phyloP scores from a whole-genome alignment of 2,797 vertebrate species.

The Eulemur coronatus region DNA sequence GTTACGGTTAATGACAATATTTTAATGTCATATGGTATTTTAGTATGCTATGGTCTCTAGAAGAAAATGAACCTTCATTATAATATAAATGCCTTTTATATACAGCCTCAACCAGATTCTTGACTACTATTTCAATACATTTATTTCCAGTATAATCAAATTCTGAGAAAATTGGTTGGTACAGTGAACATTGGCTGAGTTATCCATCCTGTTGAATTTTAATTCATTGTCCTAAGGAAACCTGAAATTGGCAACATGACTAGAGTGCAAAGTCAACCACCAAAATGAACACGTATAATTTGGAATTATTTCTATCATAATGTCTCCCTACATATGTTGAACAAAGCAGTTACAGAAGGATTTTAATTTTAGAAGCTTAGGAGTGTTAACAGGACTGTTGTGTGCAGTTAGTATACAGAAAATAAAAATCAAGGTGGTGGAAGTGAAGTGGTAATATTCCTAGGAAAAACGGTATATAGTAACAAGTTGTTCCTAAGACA shows the following conservation, averaged over 20 bases:
- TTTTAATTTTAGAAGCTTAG: conserved; percentile 21
- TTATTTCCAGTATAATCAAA: conserved; percentile 76
- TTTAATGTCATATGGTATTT: conserved; percentile 67
- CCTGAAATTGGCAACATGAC: conserved; percentile 57
- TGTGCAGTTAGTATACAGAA: not conserved
- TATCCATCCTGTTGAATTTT: conserved; percentile 69
- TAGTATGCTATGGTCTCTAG: conserved; percentile 47
- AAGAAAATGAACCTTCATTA: conserved; percentile 72
- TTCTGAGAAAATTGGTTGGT: conserved; percentile 74
- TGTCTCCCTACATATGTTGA: not conserved
- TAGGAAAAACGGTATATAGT: not conserved
- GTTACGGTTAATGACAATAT: conserved; percentile 61
- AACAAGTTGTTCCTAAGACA: not conserved
- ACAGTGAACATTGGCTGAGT: conserved; percentile 38
- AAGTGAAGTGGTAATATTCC: not conserved
- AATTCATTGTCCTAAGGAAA: conserved; percentile 72
- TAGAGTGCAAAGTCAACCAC: conserved; percentile 41
- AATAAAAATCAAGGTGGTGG: conserved; percentile 5
- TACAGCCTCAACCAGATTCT: conserved; percentile 61
- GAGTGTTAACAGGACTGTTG: not conserved
- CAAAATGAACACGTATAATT: conserved; percentile 50
- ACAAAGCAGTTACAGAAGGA: not conserved
- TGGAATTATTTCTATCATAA: conserved; percentile 11
- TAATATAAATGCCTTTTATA: conserved; percentile 76
- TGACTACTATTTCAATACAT: conserved; percentile 73